Evolutionary conservation across 2,888 invertebrate genomes (phyloP), one percentile per base, ranked within the genome.

Genomic region (Anodontia alba): DNA sequence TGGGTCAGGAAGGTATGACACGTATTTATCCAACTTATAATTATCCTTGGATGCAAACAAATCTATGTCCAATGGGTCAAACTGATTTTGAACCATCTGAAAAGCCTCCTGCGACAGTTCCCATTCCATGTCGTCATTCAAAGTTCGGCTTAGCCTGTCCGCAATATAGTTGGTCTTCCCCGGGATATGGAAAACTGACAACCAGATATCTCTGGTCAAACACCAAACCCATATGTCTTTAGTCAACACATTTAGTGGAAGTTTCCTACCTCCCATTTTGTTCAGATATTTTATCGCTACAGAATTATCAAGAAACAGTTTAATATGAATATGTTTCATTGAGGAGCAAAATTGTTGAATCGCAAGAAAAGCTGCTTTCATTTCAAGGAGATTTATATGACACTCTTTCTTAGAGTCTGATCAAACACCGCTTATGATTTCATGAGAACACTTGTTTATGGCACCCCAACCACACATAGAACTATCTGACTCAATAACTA

Each of bases 301-400:
- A 0, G 80, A 76, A 42, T 80, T 85, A 36, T 85, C 83, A 8
- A 68, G 43, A 10, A 69, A 62, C n/a, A 83, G 38, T 43, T 75
- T 54, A 1, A 84, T 26, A 68, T 87, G 84, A 29, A 66, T 73
- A 38, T 70, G 33, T 31, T 36, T 38, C 5, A 76, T 20, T 20
- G 49, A 7, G 15, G 54, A 36, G 36, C 46, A 36, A 66, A 79
- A 80, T 26, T 73, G 29, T 31, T 73, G 62, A 23, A 83, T 36
- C 29, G 77, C 75, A 72, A 74, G 49, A n/a, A 67, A 70, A 31
- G 57, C 76, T 51, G 86, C n/a, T n/a, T n/a, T n/a, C n/a, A n/a
- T n/a, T n/a, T n/a, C n/a, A n/a, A n/a, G n/a, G n/a, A n/a, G n/a
- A 72, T 86, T 84, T 31, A 84, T 84, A 54, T 81, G 84, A 8